These are phyloP conservation scores for Kryptopterus vitreolus DNA, from an alignment of 2,797 vertebrate species.

Conservation along the genomic window DNA sequence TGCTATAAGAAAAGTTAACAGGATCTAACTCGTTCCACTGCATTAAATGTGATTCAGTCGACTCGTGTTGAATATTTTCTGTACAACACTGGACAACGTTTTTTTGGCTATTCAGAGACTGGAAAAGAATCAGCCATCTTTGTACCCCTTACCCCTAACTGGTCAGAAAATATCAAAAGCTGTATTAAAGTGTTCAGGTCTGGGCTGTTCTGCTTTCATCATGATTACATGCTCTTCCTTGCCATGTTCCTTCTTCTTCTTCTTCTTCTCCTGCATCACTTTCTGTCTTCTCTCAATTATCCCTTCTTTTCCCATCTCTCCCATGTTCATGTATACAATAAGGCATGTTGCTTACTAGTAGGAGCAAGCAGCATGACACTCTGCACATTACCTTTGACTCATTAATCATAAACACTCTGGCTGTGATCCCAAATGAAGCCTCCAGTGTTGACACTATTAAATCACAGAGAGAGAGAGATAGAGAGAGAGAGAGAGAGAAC, in stretches of 20 bases:
- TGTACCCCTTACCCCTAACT: too few relatives aligned
- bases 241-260: not conserved
- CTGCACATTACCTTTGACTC: conserved; percentile 35
- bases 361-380: conserved; percentile 20
- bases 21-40: too few relatives aligned
- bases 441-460: conserved; percentile 35
- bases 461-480: not conserved
- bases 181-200: not conserved
- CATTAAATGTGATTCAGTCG: too few relatives aligned
- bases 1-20: too few relatives aligned
- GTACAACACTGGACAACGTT: too few relatives aligned
- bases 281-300: not conserved
- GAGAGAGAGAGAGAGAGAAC: conserved; percentile 29
- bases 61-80: too few relatives aligned
- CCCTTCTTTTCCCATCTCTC: not conserved
- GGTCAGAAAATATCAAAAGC: not conserved
- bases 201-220: not conserved
- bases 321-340: not conserved
- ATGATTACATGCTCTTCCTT: not conserved
- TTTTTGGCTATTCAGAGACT: too few relatives aligned
- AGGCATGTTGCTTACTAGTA: conserved; percentile 30
- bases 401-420: conserved; percentile 46
- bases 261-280: not conserved
- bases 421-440: conserved; percentile 45
- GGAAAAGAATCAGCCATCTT: too few relatives aligned